phyloP scores from a whole-genome alignment of 2,888 invertebrate species.

The Aphodius sticticus region DNA sequence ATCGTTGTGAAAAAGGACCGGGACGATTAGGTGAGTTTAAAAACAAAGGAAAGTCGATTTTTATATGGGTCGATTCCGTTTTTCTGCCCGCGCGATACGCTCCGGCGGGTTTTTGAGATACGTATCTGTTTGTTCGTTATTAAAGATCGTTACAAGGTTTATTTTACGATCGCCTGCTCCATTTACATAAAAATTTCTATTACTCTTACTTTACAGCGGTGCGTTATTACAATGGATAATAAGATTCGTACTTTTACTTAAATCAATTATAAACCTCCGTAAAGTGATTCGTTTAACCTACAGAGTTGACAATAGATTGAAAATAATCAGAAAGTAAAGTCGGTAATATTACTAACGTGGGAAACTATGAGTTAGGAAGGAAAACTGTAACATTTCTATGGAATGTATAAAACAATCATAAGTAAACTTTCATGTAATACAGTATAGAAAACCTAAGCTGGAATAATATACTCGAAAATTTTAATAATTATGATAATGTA shows the following conservation, averaged over 20 bases:
- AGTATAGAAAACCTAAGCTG: not conserved
- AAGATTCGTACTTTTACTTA: not conserved
- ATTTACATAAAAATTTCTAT: conserved; percentile 4
- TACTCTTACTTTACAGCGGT: not conserved
- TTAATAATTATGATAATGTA: too few species aligned
- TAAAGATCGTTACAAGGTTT: conserved; percentile 4
- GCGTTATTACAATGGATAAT: not conserved
- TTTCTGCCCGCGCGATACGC: not conserved
- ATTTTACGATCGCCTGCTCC: not conserved
- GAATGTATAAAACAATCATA: not conserved
- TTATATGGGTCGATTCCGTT: not conserved
- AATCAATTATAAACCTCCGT: not conserved
- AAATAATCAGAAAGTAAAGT: too few species aligned
- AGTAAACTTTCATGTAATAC: not conserved
- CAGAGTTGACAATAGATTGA: not conserved
- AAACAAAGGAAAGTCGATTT: conserved; percentile 4
- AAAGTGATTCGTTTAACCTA: not conserved
- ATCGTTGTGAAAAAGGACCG: not conserved
- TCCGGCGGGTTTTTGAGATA: not conserved
- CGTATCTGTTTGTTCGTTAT: not conserved
- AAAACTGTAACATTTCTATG: not conserved
- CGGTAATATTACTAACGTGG: not conserved
- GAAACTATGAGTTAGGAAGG: not conserved
- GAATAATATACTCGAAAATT: too few species aligned
- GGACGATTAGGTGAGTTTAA: not conserved